Conservation (phyloP, 2,888 invertebrate genomes). For the Pyrgus malvae region DNA sequence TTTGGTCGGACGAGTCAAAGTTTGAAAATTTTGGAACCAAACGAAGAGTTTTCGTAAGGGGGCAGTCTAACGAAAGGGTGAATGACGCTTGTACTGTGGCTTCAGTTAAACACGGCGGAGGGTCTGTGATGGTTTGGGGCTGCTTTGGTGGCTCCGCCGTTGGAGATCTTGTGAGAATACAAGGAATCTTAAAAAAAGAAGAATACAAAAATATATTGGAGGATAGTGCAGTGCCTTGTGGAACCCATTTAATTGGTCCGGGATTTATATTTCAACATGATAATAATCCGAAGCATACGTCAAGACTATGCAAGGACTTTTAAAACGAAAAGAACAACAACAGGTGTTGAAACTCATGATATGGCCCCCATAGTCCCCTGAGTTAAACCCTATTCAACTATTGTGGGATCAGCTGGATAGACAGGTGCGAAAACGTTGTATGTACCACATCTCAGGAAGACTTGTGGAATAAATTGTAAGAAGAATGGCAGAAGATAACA, state of each 20-base stretch:
- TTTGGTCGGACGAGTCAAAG: neutral
- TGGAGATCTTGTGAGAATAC: constrained; percentile 30
- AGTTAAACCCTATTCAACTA: neutral
- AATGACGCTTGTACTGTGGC: neutral
- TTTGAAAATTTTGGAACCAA: neutral
- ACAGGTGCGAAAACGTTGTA: neutral
- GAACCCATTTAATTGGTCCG: constrained; percentile 3
- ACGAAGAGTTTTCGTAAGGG: neutral
- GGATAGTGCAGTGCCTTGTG: constrained; percentile 1
- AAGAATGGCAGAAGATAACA: neutral
- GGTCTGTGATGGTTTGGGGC: neutral
- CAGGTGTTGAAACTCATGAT: neutral
- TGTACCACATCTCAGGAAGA: neutral
- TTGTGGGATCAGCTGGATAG: neutral
- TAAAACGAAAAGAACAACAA: neutral
- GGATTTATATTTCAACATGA: constrained; percentile 23
- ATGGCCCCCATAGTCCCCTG: neutral
- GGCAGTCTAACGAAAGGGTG: neutral
- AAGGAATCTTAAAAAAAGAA: neutral
- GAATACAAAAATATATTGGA: neutral
- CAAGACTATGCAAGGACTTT: constrained; percentile 8
- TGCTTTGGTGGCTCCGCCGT: neutral
- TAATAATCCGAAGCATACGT: constrained; percentile 22
- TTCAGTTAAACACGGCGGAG: neutral
- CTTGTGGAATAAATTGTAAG: neutral